Evolutionary conservation across 92 coral and sea anemone genomes (phyloP).

Genomic region (Epizoanthus rinbou): DNA sequence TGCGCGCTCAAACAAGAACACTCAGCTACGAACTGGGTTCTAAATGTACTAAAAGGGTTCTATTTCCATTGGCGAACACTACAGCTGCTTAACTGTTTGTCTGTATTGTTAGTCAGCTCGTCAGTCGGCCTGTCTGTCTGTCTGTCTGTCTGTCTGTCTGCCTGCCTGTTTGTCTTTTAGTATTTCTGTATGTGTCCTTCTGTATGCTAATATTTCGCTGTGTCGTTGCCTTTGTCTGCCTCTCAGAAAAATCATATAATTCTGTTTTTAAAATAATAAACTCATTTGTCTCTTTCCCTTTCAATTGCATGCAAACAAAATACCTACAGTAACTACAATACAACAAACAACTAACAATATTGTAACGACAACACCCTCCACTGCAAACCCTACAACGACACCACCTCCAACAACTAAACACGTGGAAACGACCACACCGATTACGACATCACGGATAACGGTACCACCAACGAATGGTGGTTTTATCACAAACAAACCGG

Average conservation of each 20-base stretch:
- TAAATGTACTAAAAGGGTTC: no score
- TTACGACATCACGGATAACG: not conserved
- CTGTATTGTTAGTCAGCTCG: no score
- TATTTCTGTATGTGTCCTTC: no score
- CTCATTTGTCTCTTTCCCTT: not conserved
- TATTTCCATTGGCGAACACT: no score
- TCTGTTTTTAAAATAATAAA: not conserved
- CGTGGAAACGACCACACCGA: not conserved
- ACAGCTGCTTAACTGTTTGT: no score
- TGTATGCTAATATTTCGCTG: not conserved
- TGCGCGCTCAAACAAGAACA: constrained; percentile 3
- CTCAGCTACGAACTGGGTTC: not conserved
- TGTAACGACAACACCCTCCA: not conserved
- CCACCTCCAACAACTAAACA: constrained; percentile 7
- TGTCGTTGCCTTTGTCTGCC: not conserved
- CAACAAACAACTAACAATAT: not conserved
- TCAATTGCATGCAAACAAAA: not conserved
- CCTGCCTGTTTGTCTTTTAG: no score
- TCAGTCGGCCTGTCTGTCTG: no score
- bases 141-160: no score
- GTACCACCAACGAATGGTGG: no score
- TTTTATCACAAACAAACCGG: no score
- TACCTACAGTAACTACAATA: not conserved
- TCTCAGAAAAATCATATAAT: not conserved
- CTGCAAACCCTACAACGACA: not conserved